These are phyloP conservation scores for Tenthredo mesomela DNA, from an alignment of 2,888 invertebrate genomes.

Conservation along the genomic window DNA sequence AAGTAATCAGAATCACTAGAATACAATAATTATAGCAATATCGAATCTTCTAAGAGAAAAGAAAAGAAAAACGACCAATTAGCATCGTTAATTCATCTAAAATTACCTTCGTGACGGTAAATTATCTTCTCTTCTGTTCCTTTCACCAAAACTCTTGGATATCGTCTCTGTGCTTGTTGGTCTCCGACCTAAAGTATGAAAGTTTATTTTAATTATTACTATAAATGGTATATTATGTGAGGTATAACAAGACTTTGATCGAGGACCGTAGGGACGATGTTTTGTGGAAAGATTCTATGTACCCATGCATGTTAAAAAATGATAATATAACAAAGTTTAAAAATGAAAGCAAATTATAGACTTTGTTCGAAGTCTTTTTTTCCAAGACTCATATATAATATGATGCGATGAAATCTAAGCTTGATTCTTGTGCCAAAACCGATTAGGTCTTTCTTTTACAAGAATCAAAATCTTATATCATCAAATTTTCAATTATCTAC, in stretches of 20 bases:
- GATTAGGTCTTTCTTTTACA: not conserved
- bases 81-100: conserved; percentile 36
- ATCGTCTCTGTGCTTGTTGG: conserved; percentile 56
- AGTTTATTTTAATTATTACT: not conserved
- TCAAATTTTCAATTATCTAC: conserved; percentile 9
- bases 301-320: not conserved
- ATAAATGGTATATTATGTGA: not conserved
- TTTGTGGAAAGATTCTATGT: not conserved
- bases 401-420: not conserved
- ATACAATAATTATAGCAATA: not conserved
- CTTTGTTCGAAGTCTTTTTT: not conserved
- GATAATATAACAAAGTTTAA: not conserved
- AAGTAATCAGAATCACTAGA: not conserved
- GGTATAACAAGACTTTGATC: not conserved
- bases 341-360: not conserved
- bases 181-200: conserved; percentile 55
- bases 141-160: conserved; percentile 62
- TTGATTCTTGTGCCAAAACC: not conserved
- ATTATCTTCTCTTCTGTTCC: conserved; percentile 66
- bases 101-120: conserved; percentile 67
- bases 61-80: not conserved
- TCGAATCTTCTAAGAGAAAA: not conserved
- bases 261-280: not conserved
- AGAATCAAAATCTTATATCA: conserved; percentile 5
- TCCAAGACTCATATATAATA: not conserved